Conservation (phyloP, 2,113 vertebrate species). For the Plecturocebus donacophilus region DNA sequence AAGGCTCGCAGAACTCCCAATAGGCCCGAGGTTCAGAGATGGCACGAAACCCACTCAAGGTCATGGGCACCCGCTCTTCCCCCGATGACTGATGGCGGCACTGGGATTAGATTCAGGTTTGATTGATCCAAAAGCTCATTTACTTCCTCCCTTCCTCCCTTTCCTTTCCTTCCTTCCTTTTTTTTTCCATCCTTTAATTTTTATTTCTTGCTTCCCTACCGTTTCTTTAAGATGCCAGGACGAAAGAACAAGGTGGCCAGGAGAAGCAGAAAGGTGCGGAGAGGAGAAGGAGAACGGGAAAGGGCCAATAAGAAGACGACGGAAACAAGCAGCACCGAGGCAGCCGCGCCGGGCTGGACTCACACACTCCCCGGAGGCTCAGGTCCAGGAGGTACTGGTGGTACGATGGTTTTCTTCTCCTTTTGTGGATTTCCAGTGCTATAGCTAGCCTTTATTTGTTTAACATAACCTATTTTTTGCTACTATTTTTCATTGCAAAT, state of each 20-base stretch:
- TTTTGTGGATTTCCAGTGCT: background rate
- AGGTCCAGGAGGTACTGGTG: background rate
- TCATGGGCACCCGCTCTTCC: background rate
- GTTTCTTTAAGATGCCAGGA: background rate
- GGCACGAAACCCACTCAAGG: background rate
- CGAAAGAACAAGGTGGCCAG: background rate
- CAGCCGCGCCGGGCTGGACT: background rate
- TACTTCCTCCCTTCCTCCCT: background rate
- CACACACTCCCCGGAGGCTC: background rate
- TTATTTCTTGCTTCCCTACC: background rate
- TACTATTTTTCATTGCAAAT: background rate
- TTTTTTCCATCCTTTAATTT: background rate
- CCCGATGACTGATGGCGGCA: background rate
- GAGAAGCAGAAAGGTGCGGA: background rate
- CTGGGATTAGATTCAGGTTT: background rate
- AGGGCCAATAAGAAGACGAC: background rate
- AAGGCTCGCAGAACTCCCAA: background rate
- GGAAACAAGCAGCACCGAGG: fast-evolving
- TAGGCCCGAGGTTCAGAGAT: background rate
- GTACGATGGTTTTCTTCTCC: background rate
- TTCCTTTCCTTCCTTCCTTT: background rate
- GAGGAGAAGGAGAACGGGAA: background rate
- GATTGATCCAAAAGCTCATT: background rate
- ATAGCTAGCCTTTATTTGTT: background rate
- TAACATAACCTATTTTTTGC: background rate